These are phyloP conservation scores for Orthosia gracilis DNA, from an alignment of 2,888 invertebrate species.

Conservation along the genomic window DNA sequence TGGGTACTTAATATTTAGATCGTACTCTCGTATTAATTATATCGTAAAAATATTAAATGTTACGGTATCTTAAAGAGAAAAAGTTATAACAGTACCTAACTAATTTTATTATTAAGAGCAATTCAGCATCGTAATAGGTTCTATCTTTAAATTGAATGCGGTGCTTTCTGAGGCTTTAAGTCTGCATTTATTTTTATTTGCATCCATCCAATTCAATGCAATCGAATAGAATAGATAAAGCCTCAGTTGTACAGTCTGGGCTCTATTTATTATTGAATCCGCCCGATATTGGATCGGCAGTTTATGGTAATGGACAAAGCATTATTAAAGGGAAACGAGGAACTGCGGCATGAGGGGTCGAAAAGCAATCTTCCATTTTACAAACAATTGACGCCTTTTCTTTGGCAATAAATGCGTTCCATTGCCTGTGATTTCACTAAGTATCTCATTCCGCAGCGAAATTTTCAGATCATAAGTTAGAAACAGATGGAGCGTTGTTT, in stretches of 20 bases:
- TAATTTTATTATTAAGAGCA: conserved; percentile 14
- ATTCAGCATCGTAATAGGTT: conserved; percentile 3
- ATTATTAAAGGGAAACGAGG: conserved; percentile 37
- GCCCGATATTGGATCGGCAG: conserved; percentile 52
- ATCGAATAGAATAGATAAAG: conserved; percentile 45
- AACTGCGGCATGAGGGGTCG: conserved; percentile 31
- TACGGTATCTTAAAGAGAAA: not conserved
- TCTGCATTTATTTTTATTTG: conserved; percentile 42
- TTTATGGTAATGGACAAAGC: conserved; percentile 56
- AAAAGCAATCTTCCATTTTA: conserved; percentile 48
- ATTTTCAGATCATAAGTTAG: conserved; percentile 13
- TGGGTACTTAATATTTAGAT: conserved; percentile 19
- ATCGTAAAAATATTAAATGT: not conserved
- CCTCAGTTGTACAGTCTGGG: conserved; percentile 25
- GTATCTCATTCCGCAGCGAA: conserved; percentile 1
- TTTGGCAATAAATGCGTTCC: conserved; percentile 10
- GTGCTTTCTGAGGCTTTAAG: not conserved
- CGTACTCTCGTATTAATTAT: conserved; percentile 8
- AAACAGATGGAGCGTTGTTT: conserved; percentile 9
- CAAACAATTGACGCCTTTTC: conserved; percentile 37
- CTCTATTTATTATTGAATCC: conserved; percentile 55
- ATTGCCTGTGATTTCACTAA: conserved; percentile 26
- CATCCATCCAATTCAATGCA: conserved; percentile 31
- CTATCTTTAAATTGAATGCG: conserved; percentile 11
- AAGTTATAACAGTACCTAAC: not conserved